Evolutionary conservation across 2,113 vertebrate species (phyloP).

Genomic region (Balaeniceps rex): DNA sequence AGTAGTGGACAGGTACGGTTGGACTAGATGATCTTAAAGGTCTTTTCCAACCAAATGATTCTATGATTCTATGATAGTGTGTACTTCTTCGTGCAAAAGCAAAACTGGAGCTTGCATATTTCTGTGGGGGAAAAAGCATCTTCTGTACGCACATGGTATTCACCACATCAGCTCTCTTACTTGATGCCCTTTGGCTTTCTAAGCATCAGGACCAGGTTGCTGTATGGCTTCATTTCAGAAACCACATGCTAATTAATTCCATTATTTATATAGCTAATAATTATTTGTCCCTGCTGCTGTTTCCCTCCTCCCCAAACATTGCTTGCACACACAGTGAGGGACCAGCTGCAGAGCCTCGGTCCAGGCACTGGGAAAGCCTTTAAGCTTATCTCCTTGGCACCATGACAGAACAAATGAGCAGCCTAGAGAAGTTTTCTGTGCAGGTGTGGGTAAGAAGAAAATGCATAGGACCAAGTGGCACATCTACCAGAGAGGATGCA

Average conservation of each 20-base stretch:
- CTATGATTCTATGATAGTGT: too few relatives aligned
- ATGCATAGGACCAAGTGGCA: not conserved
- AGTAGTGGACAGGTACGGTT: too few relatives aligned
- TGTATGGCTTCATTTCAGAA: not conserved
- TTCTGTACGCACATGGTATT: not conserved
- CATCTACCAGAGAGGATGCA: not conserved
- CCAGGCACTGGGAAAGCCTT: not conserved
- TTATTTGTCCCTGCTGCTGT: not conserved
- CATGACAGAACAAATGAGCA: not conserved
- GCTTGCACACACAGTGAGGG: not conserved
- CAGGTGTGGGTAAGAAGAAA: not conserved
- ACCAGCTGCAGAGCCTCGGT: not conserved
- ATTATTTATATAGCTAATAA: slow-evolving; percentile 16
- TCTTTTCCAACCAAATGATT: too few relatives aligned
- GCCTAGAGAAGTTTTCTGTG: not conserved
- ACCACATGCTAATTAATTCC: slow-evolving; percentile 10
- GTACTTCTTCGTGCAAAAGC: not conserved
- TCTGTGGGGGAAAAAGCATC: not conserved
- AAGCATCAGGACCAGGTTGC: not conserved
- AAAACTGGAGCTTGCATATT: not conserved
- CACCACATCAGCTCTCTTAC: not conserved
- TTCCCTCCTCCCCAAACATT: not conserved
- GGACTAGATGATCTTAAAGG: too few relatives aligned
- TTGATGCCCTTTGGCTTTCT: not conserved
- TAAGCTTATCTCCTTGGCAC: not conserved